Percentiles rank a stretch among this genome's conserved stretches.
phyloP scores from a whole-genome alignment of 2,113 vertebrate genomes.

The Lagenorhynchus albirostris region DNA sequence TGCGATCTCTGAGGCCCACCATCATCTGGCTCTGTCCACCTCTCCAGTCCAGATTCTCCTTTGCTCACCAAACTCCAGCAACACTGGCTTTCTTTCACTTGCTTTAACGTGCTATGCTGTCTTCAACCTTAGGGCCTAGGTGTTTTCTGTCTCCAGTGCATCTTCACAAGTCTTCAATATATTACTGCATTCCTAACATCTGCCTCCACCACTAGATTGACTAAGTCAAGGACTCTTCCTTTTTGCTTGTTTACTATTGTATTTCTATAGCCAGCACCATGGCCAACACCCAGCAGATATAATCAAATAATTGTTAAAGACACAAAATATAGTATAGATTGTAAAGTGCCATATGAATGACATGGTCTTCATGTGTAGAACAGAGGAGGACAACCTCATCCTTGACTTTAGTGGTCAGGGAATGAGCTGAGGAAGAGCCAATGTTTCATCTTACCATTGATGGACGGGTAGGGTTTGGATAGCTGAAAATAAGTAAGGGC shows the following conservation, averaged over 20 bases:
- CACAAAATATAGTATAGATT: neutral
- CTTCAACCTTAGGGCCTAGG: neutral
- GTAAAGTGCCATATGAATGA: neutral
- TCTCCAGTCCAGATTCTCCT: neutral
- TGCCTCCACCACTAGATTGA: neutral
- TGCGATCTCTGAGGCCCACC: neutral
- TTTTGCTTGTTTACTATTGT: neutral
- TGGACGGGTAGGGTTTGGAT: neutral
- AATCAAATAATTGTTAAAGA: neutral
- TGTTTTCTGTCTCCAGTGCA: neutral
- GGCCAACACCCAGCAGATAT: neutral
- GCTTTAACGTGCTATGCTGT: accelerated
- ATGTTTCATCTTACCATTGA: neutral
- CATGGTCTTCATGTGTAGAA: neutral
- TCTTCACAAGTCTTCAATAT: neutral
- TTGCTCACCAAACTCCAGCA: neutral
- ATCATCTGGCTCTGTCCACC: neutral
- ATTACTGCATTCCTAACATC: neutral
- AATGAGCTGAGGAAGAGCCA: neutral
- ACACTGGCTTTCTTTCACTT: neutral
- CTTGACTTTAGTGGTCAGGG: too few species aligned
- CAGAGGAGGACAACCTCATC: neutral
- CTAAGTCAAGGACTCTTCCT: neutral
- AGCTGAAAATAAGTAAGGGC: neutral
- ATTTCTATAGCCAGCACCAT: neutral